Percentiles rank a stretch among this genome's conserved stretches.
phyloP scores from a whole-genome alignment of 2,888 invertebrate genomes.

The Corythucha ciliata region DNA sequence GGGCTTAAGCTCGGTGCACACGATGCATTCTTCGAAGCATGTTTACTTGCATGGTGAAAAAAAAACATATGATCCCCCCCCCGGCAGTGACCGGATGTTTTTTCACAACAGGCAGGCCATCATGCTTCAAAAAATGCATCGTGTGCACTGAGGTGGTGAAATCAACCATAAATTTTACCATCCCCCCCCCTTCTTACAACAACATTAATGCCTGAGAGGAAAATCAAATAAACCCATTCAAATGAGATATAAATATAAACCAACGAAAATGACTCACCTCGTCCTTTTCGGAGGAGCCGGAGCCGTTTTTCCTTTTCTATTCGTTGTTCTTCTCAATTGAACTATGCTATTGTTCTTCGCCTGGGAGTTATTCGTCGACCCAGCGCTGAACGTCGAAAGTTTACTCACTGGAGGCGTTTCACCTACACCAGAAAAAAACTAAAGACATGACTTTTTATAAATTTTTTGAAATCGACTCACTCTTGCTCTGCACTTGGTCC shows the following conservation, averaged over 20 bases:
- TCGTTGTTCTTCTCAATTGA: slow-evolving; percentile 76
- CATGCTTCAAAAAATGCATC: no score
- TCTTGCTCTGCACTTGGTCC: slow-evolving; percentile 39
- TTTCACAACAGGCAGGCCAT: no score
- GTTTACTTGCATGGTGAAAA: no score
- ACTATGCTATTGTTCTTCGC: slow-evolving; percentile 57
- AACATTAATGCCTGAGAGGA: no score
- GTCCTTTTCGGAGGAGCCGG: slow-evolving; percentile 94
- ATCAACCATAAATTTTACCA: no score
- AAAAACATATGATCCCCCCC: no score
- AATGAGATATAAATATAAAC: not conserved
- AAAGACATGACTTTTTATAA: not conserved
- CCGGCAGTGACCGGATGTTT: no score
- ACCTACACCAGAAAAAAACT: slow-evolving; percentile 3
- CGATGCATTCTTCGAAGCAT: no score
- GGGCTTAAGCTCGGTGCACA: no score
- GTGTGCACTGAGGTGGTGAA: no score
- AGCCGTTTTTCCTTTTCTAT: slow-evolving; percentile 77
- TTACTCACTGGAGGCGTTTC: slow-evolving; percentile 44
- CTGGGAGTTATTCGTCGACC: slow-evolving; percentile 46
- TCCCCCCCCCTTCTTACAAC: not conserved
- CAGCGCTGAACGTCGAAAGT: slow-evolving; percentile 54
- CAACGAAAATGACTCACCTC: slow-evolving; percentile 49
- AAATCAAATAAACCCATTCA: not conserved
- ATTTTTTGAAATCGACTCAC: slow-evolving; percentile 5